Evolutionary conservation across 2,113 vertebrate species (phyloP).

Genomic region (Onychostruthus taczanowskii): DNA sequence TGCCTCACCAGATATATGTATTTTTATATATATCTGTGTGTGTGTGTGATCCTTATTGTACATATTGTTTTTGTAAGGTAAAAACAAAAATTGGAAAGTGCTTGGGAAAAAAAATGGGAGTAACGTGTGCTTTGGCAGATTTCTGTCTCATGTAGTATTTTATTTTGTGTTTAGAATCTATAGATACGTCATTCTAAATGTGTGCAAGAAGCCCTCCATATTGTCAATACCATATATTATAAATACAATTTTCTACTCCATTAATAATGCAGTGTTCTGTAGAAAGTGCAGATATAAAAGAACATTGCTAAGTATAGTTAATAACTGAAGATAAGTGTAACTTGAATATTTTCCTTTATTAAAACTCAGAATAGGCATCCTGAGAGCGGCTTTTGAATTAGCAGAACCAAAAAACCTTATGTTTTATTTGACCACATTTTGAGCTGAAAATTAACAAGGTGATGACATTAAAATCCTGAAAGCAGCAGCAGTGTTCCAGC

Average conservation of each 20-base stretch:
- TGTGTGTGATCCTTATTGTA: background rate
- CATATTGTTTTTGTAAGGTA: rapidly evolving
- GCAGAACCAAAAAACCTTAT: background rate
- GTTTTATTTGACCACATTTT: background rate
- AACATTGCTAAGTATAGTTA: background rate
- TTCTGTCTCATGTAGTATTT: background rate
- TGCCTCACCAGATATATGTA: background rate
- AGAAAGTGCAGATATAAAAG: background rate
- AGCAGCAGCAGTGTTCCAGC: background rate
- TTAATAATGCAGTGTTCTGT: slow-evolving; percentile 2
- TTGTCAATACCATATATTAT: background rate
- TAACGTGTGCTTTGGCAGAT: background rate
- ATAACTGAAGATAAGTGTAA: background rate
- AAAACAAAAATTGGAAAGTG: background rate
- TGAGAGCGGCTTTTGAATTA: background rate
- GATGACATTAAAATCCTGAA: background rate
- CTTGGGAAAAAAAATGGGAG: background rate
- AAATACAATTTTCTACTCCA: background rate
- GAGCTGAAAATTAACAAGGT: background rate
- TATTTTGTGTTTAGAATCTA: background rate
- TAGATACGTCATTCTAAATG: background rate
- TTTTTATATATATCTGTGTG: background rate
- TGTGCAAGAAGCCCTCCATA: background rate
- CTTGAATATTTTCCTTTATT: background rate
- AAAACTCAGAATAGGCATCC: background rate